Conservation (phyloP, 1,140 invertebrate species). For the Drusus annulatus region DNA sequence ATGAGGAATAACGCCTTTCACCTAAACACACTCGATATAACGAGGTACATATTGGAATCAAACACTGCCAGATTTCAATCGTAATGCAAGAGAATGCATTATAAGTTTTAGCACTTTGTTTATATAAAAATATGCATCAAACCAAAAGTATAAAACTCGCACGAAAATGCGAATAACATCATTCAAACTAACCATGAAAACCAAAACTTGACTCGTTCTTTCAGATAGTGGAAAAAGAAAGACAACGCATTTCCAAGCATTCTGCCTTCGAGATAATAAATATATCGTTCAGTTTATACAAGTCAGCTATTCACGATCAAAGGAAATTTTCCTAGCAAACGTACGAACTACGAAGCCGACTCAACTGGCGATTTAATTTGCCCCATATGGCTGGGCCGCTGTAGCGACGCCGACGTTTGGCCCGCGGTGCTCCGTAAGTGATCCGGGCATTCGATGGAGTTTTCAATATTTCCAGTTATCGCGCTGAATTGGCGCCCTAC, state of each 20-base stretch:
- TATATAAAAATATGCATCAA: too few species aligned
- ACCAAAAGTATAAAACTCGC: too few species aligned
- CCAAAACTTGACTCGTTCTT: too few species aligned
- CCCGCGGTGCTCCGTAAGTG: not conserved
- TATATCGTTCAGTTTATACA: not conserved
- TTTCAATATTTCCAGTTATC: conserved; percentile 14
- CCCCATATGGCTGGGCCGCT: not conserved
- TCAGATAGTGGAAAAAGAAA: too few species aligned
- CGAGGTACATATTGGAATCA: too few species aligned
- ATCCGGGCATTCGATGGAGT: conserved; percentile 8
- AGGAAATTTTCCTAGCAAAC: not conserved
- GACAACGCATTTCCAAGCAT: not conserved
- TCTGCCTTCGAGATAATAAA: not conserved
- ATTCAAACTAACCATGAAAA: too few species aligned
- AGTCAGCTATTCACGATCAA: conserved; percentile 14
- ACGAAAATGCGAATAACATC: too few species aligned
- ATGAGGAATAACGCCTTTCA: too few species aligned
- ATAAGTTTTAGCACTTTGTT: too few species aligned
- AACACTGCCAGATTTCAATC: too few species aligned
- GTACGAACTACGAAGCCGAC: not conserved
- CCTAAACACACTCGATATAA: too few species aligned
- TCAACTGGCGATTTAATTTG: conserved; percentile 8
- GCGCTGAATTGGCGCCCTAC: conserved; percentile 10
- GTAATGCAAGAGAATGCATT: too few species aligned
- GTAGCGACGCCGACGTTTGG: not conserved